phyloP scores from a whole-genome alignment of 2,797 vertebrate genomes.

The Phoxinus dragarum region DNA sequence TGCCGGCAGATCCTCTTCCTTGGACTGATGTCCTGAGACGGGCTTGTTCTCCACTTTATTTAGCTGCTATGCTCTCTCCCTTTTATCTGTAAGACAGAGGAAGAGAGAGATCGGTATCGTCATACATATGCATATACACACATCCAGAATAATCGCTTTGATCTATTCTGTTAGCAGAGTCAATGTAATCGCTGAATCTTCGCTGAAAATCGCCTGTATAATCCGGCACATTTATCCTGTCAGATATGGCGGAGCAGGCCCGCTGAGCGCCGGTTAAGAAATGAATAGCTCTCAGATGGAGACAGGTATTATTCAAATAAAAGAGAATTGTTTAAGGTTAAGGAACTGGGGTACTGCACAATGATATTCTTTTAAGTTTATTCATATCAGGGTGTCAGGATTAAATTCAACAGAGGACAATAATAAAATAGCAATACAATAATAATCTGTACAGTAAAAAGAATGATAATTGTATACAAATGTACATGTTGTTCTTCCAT shows the following conservation, averaged over 20 bases:
- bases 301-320: constrained; percentile 38
- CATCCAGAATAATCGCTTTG: constrained; percentile 51
- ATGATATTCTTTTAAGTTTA: background rate
- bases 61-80: constrained; percentile 62
- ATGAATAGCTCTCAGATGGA: constrained; percentile 23
- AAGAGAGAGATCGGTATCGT: constrained; percentile 44
- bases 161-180: constrained; percentile 38
- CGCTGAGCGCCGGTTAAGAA: constrained; percentile 16
- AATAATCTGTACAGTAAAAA: background rate
- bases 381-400: background rate
- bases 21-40: constrained; percentile 54
- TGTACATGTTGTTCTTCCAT: background rate
- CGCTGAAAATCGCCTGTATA: constrained; percentile 28
- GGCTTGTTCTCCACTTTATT: constrained; percentile 63
- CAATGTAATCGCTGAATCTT: constrained; percentile 35
- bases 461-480: background rate
- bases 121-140: constrained; percentile 46
- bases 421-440: background rate
- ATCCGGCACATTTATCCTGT: constrained; percentile 24
- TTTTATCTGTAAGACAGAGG: constrained; percentile 70
- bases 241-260: background rate
- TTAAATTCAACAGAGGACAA: background rate
- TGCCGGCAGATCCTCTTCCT: constrained; percentile 58
- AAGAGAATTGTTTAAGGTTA: constrained; percentile 20
- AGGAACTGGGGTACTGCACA: background rate